phyloP scores from a whole-genome alignment of 2,113 vertebrate species.

The Solenodon paradoxus region DNA sequence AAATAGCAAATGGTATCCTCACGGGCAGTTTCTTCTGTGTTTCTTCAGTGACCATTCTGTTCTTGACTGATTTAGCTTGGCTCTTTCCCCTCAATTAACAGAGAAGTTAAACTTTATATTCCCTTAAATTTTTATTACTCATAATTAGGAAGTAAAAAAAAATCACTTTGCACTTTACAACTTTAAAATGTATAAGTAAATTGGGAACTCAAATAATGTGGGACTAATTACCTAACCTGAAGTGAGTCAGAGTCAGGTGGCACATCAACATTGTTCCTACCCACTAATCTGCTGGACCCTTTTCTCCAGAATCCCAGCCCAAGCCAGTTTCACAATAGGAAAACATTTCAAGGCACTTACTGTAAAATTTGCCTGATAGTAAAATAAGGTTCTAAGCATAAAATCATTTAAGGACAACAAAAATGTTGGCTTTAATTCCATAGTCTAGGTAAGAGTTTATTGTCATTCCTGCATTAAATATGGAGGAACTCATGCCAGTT shows the following conservation, averaged over 20 bases:
- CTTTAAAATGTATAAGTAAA: constrained; percentile 81
- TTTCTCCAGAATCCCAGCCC: neutral
- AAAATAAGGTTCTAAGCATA: constrained; percentile 15
- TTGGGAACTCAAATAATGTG: constrained; percentile 76
- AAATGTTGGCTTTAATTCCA: neutral
- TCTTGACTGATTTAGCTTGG: constrained; percentile 83
- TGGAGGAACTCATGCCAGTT: neutral
- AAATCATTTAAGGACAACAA: neutral
- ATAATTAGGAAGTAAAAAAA: constrained; percentile 78
- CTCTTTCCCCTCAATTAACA: constrained; percentile 87
- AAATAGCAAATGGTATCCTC: constrained; percentile 79
- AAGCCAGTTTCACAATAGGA: rapidly evolving
- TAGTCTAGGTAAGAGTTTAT: neutral
- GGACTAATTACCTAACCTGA: constrained; percentile 71
- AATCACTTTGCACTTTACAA: constrained; percentile 79
- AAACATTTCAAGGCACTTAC: constrained; percentile 21
- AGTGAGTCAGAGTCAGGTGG: constrained; percentile 49
- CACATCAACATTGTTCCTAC: neutral
- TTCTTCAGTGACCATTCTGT: constrained; percentile 70
- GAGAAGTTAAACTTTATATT: constrained; percentile 84
- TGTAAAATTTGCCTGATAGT: neutral
- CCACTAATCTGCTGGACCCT: neutral
- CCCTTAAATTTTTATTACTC: constrained; percentile 82
- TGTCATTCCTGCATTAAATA: neutral
- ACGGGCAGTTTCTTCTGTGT: constrained; percentile 69